These are phyloP conservation scores for Sturnira hondurensis DNA, from an alignment of 2,113 vertebrate species.

Conservation along the genomic window DNA sequence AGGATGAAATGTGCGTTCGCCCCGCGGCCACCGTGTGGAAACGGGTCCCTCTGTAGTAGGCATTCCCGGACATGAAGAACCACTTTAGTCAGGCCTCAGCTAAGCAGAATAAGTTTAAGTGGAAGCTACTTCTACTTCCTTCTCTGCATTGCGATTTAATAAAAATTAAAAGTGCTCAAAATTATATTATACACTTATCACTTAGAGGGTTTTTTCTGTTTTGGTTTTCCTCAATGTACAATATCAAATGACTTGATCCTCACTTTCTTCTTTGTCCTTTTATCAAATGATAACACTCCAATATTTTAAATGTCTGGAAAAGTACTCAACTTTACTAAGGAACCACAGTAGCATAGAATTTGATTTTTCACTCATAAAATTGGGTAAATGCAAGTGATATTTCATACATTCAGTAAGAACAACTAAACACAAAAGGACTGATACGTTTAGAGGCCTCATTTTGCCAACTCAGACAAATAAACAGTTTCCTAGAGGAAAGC, in stretches of 20 bases:
- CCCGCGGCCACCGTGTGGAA: neutral
- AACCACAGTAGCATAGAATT: neutral
- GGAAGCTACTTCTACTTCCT: neutral
- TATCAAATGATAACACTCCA: neutral
- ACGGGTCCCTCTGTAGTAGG: neutral
- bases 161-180: neutral
- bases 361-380: neutral
- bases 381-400: neutral
- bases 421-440: neutral
- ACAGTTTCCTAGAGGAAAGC: neutral
- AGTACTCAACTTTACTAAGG: neutral
- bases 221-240: neutral
- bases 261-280: neutral
- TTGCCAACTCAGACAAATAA: slow-evolving; percentile 3
- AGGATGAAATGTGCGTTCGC: neutral
- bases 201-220: neutral
- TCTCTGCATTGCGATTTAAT: neutral
- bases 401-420: neutral
- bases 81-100: neutral
- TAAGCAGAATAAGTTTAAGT: neutral
- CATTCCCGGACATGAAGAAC: neutral
- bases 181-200: neutral
- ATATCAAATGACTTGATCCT: neutral
- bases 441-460: neutral
- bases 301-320: neutral